These are phyloP conservation scores for Cervus canadensis DNA, from an alignment of 2,113 vertebrate species.

Conservation along the genomic window DNA sequence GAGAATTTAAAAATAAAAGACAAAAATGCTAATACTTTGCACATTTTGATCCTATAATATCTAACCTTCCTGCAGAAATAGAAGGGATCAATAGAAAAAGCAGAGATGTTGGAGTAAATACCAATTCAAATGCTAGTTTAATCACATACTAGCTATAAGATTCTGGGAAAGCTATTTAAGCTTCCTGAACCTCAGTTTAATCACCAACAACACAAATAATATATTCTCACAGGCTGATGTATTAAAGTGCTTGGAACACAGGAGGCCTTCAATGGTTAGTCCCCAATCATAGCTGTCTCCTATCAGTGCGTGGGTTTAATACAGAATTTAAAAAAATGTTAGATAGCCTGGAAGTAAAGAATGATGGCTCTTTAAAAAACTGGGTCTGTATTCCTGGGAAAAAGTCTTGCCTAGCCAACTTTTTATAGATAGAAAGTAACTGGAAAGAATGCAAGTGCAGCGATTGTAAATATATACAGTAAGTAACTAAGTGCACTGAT, in stretches of 20 bases:
- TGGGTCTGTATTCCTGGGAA: background rate
- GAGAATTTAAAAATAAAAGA: conserved; percentile 19
- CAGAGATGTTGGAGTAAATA: background rate
- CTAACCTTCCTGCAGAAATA: background rate
- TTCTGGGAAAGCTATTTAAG: background rate
- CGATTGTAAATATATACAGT: background rate
- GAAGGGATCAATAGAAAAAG: background rate
- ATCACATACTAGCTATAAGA: background rate
- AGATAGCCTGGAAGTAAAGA: background rate
- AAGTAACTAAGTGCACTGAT: background rate
- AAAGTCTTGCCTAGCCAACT: background rate
- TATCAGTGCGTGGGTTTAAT: background rate
- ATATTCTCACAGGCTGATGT: background rate
- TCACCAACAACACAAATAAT: conserved; percentile 15
- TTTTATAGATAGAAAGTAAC: background rate
- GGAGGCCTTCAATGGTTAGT: background rate
- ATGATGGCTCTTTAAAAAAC: background rate
- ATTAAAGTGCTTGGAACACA: background rate
- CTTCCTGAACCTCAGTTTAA: conserved; percentile 1
- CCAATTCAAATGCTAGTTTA: conserved; percentile 37
- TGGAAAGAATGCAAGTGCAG: background rate
- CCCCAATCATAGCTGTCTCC: background rate
- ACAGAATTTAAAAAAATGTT: background rate
- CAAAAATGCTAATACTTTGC: background rate
- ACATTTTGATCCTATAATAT: background rate